Conservation (phyloP, 2,888 invertebrate species). For the Eupithecia inturbata region DNA sequence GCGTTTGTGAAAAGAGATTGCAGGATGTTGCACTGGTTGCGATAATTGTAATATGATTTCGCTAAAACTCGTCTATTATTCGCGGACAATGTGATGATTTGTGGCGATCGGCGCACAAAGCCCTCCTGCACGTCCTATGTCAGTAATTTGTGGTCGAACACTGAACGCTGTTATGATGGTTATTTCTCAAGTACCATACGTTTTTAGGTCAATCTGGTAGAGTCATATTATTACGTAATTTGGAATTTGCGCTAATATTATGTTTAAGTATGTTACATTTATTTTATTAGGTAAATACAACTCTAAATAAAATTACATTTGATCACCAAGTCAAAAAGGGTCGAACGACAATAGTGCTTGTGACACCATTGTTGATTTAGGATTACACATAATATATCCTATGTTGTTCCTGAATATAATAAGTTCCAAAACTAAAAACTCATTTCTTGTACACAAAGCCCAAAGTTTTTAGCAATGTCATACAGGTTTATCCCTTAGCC, state of each 20-base stretch:
- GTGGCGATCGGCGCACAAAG: conserved; percentile 51
- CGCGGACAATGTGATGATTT: conserved; percentile 63
- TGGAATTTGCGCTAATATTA: not conserved
- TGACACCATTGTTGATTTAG: not conserved
- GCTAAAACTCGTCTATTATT: conserved; percentile 65
- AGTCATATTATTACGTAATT: conserved; percentile 31
- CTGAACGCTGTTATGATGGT: conserved; percentile 46
- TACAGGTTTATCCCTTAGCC: conserved; percentile 24
- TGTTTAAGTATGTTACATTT: not conserved
- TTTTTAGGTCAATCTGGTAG: conserved; percentile 49
- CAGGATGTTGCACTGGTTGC: conserved; percentile 70
- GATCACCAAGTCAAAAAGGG: not conserved
- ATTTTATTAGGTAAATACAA: not conserved
- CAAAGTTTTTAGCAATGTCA: too few species aligned
- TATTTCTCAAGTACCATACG: conserved; percentile 35
- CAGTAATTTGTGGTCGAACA: conserved; percentile 52
- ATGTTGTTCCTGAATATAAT: not conserved
- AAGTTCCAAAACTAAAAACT: not conserved
- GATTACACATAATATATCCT: too few species aligned
- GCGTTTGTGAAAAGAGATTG: conserved; percentile 56
- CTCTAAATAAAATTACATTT: not conserved
- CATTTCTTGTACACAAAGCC: not conserved
- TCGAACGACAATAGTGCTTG: not conserved
- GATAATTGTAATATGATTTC: conserved; percentile 64
- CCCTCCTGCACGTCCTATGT: conserved; percentile 57